A percentile compares a stretch with the other conserved stretches of the same genome.
Evolutionary conservation across 2,888 invertebrate species (phyloP).

Genomic region (Iphiclides podalirius): DNA sequence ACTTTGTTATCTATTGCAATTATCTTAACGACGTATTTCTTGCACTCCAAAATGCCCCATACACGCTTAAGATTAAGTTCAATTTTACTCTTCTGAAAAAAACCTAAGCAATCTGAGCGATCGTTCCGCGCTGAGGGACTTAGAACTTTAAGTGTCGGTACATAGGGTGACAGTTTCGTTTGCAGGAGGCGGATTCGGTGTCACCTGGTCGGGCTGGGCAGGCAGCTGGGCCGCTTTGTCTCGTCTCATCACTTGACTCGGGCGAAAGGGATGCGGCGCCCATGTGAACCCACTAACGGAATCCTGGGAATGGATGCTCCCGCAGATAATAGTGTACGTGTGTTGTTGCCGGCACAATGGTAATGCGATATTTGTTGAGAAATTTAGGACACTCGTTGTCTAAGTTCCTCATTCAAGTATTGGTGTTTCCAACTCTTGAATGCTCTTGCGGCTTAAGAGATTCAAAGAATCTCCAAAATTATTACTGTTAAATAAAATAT

Average conservation of each 20-base stretch:
- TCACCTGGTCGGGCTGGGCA: constrained; percentile 62
- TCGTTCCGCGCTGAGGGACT: constrained; percentile 10
- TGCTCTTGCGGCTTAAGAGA: too few species aligned
- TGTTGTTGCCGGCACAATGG: constrained; percentile 46
- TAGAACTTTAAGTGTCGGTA: constrained; percentile 20
- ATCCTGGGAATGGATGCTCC: constrained; percentile 61
- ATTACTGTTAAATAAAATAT: too few species aligned
- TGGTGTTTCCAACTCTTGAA: background rate
- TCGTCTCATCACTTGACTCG: constrained; percentile 74
- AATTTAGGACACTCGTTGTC: constrained; percentile 9
- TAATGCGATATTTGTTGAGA: constrained; percentile 48
- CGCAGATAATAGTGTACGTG: constrained; percentile 46
- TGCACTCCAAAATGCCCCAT: constrained; percentile 43
- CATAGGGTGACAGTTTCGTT: constrained; percentile 38
- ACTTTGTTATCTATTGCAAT: constrained; percentile 65
- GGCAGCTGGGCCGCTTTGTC: constrained; percentile 60
- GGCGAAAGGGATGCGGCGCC: constrained; percentile 70
- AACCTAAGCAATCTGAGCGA: constrained; percentile 40
- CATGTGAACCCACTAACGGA: constrained; percentile 69
- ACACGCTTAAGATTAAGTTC: constrained; percentile 40
- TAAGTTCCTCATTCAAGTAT: background rate
- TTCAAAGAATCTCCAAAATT: too few species aligned
- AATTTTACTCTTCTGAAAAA: constrained; percentile 41
- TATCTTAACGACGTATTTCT: constrained; percentile 41
- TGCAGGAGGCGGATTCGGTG: constrained; percentile 30